phyloP scores from a whole-genome alignment of 1,140 invertebrate genomes.

The Thrips palmi region DNA sequence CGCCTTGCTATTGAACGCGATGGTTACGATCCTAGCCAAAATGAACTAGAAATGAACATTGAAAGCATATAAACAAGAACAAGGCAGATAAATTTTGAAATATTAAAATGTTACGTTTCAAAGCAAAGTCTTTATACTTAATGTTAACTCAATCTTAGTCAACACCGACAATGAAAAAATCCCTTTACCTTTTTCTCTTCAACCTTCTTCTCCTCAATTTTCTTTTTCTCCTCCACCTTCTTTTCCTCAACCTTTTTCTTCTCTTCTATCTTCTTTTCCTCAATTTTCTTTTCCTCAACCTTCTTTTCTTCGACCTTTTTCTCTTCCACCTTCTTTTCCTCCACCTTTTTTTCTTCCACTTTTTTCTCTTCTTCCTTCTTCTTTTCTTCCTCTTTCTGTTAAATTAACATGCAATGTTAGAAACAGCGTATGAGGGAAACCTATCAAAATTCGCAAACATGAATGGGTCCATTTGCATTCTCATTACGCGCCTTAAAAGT shows the following conservation, averaged over 20 bases:
- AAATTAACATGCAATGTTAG: constrained; percentile 6
- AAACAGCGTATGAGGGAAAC: too few species aligned
- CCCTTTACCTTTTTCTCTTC: constrained; percentile 14
- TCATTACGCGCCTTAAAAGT: too few species aligned
- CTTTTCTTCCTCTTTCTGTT: constrained; percentile 28
- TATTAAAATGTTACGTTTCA: too few species aligned
- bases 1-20: too few species aligned
- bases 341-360: constrained; percentile 27
- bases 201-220: constrained; percentile 21
- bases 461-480: too few species aligned
- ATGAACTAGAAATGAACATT: too few species aligned
- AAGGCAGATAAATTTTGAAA: too few species aligned
- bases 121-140: constrained; percentile 19
- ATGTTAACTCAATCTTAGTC: constrained; percentile 18
- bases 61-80: too few species aligned
- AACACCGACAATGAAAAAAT: constrained; percentile 11
- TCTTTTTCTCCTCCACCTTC: constrained; percentile 22
- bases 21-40: too few species aligned
- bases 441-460: too few species aligned
- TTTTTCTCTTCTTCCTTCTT: constrained; percentile 24
- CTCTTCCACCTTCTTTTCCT: constrained; percentile 24
- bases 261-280: constrained; percentile 18
- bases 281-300: constrained; percentile 19
- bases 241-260: constrained; percentile 20
- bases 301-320: constrained; percentile 16